Evolutionary conservation across 1,140 invertebrate species (phyloP).

Genomic region (Atta texana): DNA sequence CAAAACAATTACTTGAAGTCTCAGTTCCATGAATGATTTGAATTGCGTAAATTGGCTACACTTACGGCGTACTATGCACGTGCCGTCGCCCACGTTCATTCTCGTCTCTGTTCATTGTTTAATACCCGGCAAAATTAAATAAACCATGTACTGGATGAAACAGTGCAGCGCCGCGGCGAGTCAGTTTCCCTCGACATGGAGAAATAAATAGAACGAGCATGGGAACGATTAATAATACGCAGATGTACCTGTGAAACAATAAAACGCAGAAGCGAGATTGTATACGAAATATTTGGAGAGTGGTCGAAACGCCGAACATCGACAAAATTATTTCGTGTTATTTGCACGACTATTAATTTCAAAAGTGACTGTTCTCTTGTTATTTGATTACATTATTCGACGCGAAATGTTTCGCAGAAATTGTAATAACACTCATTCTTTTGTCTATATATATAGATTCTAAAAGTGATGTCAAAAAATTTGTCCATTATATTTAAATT

Average conservation of each 20-base stretch:
- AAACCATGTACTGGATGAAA: conserved; percentile 62
- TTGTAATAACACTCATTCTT: not conserved
- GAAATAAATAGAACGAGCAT: conserved; percentile 51
- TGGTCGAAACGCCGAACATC: not conserved
- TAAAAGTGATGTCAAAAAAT: not conserved
- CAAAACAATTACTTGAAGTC: not conserved
- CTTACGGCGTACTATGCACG: conserved; percentile 35
- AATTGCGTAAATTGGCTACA: conserved; percentile 57
- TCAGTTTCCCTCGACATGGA: conserved; percentile 25
- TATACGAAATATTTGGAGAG: conserved; percentile 19
- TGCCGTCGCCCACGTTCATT: conserved; percentile 65
- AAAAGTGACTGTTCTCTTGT: not conserved
- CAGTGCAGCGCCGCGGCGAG: conserved; percentile 33
- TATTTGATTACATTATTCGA: not conserved
- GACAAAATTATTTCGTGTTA: not conserved
- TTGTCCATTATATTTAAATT: not conserved
- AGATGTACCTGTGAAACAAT: conserved; percentile 15
- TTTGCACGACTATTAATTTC: not conserved
- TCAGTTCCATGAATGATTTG: conserved; percentile 17
- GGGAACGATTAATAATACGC: conserved; percentile 21
- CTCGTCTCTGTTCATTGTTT: conserved; percentile 61
- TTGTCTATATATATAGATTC: not conserved
- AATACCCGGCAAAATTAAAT: conserved; percentile 65
- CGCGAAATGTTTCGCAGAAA: not conserved
- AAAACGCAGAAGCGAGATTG: conserved; percentile 1